Percentiles rank a stretch among this genome's conserved stretches.
These are phyloP conservation scores for Diploptera punctata DNA, from an alignment of 2,888 invertebrate species.

Conservation along the genomic window DNA sequence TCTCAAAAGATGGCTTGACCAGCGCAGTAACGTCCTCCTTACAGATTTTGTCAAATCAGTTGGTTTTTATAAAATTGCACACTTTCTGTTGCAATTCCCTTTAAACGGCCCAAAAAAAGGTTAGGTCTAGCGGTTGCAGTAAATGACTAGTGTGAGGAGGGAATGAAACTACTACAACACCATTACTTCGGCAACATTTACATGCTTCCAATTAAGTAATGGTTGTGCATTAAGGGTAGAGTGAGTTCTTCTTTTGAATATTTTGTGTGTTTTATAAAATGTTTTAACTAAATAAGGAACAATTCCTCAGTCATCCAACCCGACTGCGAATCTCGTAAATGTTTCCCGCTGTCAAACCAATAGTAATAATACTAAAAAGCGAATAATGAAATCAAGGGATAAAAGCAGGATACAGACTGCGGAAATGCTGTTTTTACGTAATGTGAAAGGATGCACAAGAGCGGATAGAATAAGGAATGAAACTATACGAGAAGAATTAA, in stretches of 20 bases:
- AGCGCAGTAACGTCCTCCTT: background rate
- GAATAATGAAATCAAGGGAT: no score
- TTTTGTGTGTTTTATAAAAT: background rate
- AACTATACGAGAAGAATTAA: no score
- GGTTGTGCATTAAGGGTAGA: slow-evolving; percentile 8
- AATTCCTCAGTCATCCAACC: slow-evolving; percentile 3
- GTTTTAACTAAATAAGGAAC: background rate
- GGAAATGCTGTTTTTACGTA: no score
- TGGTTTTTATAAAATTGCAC: background rate
- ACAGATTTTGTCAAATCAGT: background rate
- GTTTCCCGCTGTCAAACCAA: no score
- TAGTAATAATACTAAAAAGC: no score
- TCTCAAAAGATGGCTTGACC: no score
- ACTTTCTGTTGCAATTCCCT: background rate
- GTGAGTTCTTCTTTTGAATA: background rate
- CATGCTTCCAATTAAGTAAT: background rate
- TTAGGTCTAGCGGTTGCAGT: background rate
- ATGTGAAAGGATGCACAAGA: no score
- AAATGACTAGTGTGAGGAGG: background rate
- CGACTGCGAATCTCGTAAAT: background rate
- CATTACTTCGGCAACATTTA: background rate
- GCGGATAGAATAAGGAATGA: no score
- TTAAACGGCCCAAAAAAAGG: background rate
- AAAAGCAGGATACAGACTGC: no score
- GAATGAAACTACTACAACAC: background rate